A percentile compares a stretch with the other conserved stretches of the same genome.
Conservation (phyloP, 1,140 invertebrate genomes). For the Drosophila rufa region DNA sequence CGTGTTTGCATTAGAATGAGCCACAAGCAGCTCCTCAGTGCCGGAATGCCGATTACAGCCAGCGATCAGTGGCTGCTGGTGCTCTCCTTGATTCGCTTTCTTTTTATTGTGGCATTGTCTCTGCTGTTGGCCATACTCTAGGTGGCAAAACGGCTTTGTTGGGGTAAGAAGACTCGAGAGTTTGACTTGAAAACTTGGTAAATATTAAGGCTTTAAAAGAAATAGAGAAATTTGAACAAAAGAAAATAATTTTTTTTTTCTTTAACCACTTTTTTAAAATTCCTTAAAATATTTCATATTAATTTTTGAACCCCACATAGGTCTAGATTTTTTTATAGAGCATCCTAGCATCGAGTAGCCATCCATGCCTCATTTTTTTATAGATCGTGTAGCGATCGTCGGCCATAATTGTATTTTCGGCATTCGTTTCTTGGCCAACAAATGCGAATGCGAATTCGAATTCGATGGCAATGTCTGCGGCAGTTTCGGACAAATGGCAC, state of each 20-base stretch:
- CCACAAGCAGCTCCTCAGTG: slow-evolving; percentile 27
- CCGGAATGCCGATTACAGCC: slow-evolving; percentile 70
- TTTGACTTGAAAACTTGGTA: background rate
- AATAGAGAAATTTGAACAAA: background rate
- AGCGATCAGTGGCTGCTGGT: slow-evolving; percentile 18
- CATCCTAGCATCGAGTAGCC: background rate
- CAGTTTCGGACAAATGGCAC: slow-evolving; percentile 71
- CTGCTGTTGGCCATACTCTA: slow-evolving; percentile 29
- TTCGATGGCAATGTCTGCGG: slow-evolving; percentile 30
- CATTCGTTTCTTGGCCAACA: slow-evolving; percentile 63
- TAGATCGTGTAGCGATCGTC: slow-evolving; percentile 70
- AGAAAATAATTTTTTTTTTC: too few relatives aligned
- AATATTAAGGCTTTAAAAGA: rapidly evolving
- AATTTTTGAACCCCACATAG: background rate
- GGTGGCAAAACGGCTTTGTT: background rate
- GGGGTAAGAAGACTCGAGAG: background rate
- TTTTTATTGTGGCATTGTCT: slow-evolving; percentile 31
- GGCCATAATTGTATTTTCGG: slow-evolving; percentile 78
- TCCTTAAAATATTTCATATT: background rate
- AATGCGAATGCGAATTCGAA: slow-evolving; percentile 45
- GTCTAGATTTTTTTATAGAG: background rate
- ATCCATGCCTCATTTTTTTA: background rate
- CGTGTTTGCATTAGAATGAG: slow-evolving; percentile 81
- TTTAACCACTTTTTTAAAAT: rapidly evolving
- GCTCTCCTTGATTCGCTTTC: slow-evolving; percentile 63